Evolutionary conservation across 2,888 invertebrate genomes (phyloP), one percentile per base, ranked within the genome.

Genomic region (Eupithecia subfuscata): DNA sequence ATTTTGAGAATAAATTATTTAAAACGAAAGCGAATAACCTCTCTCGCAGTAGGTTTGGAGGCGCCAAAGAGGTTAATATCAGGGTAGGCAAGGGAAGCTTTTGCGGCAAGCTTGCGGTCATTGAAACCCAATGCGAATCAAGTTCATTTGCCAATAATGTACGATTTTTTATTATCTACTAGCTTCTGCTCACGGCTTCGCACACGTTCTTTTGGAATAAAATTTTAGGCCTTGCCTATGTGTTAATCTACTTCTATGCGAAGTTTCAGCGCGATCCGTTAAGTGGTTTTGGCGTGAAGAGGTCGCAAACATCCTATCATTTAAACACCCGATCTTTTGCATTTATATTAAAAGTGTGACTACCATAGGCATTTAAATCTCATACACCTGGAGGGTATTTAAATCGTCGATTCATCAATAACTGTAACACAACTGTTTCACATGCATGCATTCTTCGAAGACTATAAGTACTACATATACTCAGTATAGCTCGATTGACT

Each of bases 61-160:
- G 22, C 22, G 40, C 22, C n/a, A 67, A 40, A 67, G 37, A 37
- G 40, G 40, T 40, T 67, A 14, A 65, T 65, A 65, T 37, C n/a
- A 60, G 4, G 9, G 40, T 52, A 64, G 67, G 71, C 40, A 67
- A 64, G 37, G 48, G 60, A 70, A 60, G 69, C 72, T 75, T 75
- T 70, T 75, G 68, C 69, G 78, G 84, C 79, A 78, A 78, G 74
- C 75, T 81, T 84, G 84, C 72, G 85, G 85, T 73, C 83, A 93
- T 92, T 91, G 91, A 89, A 92, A 93, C 86, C 81, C 86, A 92
- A 93, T 83, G 80, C 87, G 82, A 69, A 75, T 64, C 80, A 34
- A 40, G 40, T 67, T 67, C n/a, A 67, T 40, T 40, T 40, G n/a
- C 65, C 34, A 40, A 40, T 37, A 67, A 65, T n/a, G 18, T 40